Percentiles rank a stretch among this genome's conserved stretches.
Conservation (phyloP, 2,888 invertebrate species). For the Lordiphosa fenestrarum region DNA sequence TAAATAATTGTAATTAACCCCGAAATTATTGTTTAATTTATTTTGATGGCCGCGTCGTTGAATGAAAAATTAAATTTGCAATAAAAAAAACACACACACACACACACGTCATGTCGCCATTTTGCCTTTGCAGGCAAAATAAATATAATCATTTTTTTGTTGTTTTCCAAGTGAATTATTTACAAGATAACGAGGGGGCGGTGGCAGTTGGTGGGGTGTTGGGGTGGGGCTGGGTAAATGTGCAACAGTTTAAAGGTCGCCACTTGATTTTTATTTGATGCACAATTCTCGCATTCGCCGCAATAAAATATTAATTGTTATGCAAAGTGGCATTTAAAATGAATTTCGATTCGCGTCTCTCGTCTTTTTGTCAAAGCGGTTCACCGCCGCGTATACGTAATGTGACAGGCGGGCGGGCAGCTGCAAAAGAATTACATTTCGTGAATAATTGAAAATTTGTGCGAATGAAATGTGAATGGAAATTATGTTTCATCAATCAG, state of each 20-base stretch:
- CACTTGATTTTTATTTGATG: conserved; percentile 25
- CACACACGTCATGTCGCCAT: too few species aligned
- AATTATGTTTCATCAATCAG: background rate
- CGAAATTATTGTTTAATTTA: conserved; percentile 43
- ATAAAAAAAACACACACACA: too few species aligned
- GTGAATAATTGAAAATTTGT: conserved; percentile 8
- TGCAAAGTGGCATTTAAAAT: conserved; percentile 25
- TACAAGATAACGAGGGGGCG: conserved; percentile 16
- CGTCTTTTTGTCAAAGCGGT: conserved; percentile 8
- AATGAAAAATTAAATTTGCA: conserved; percentile 13
- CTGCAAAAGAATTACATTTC: conserved; percentile 1
- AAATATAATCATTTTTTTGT: conserved; percentile 5
- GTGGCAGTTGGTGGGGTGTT: background rate
- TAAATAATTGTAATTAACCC: conserved; percentile 55
- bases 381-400: conserved; percentile 6
- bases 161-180: conserved; percentile 16
- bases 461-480: too few species aligned
- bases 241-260: conserved; percentile 23
- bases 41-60: conserved; percentile 9
- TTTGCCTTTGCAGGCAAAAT: conserved; percentile 6
- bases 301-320: conserved; percentile 21
- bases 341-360: conserved; percentile 8
- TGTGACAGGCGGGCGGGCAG: background rate
- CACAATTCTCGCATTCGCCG: conserved; percentile 6
- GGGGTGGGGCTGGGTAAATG: background rate